Evolutionary conservation across 1,140 invertebrate genomes (phyloP), one percentile per base, ranked within the genome.

Genomic region (Drosophila takahashii): DNA sequence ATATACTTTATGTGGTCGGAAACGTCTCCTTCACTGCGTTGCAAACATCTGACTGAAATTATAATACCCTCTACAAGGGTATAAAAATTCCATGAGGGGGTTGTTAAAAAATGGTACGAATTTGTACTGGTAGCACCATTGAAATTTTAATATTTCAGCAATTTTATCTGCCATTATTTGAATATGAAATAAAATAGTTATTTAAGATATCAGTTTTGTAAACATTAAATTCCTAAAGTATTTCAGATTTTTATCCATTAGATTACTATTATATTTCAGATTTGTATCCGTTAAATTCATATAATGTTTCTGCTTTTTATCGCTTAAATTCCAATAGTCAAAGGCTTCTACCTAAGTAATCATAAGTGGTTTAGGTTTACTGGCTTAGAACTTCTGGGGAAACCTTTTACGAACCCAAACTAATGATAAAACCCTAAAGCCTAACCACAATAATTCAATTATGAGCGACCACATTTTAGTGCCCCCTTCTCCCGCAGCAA

Each of bases 361-460:
- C 64, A 37, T 32, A 70, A 70, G 69, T 70, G 27, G 41, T 39
- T 69, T 45, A 37, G 11, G 41, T 39, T 69, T 45, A 37, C 8
- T 16, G 15, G 22, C 34, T 45, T 11, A 5, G 3, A 39, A 47
- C 32, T 39, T 27, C 51, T 44, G 13, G 27, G 34, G 44, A 42
- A 67, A 67, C 64, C 64, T 65, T 67, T 65, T 50, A 27, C 27
- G 22, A 34, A 51, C 29, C 22, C 22, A 16, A 67, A 48, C 26
- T 18, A 37, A 37, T 13, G 29, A 29, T 36, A 50, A 44, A 74
- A 32, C 59, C 51, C 22, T 32, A 39, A 22, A 22, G 32, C 16
- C 16, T 29, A 64, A 42, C 72, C 71, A 66, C 59, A 75, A 75
- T 75, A 75, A 66, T 75, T 75, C 51, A 75, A 75, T 75, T 75